Base-by-base conservation (phyloP, 1,140 invertebrate genomes). In the Drosophila sp. region DNA sequence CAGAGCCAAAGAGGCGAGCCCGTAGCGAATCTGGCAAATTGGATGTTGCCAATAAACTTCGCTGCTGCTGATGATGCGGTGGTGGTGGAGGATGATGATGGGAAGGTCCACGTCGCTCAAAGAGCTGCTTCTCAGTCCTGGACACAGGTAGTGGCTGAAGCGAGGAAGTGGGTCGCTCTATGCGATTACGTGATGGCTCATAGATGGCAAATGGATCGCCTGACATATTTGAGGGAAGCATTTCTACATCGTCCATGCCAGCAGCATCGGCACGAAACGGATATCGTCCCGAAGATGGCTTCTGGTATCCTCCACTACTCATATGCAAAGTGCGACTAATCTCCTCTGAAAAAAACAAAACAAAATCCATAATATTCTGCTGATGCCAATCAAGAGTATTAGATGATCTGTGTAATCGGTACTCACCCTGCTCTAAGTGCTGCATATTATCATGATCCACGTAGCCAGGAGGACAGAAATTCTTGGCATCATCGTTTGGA, bases 361-460 rank as follows among this genome's bases (percentile, higher is more conserved):
- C n/a, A 1, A 10, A 2, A 4, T 10, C 7, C 55, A 5, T 47
- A 10, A 11, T 6, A 2, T 23, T 47, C 4, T 1, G 2, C 30
- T 30, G 4, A 30, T 30, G 30, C 30, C 4, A 30, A 38, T 38
- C 35, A 38, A 38, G 11, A 30, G 4, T 4, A 30, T 17, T 17
- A 11, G 1, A 3, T 11, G 35, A 11, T 3, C 2, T 3, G 7
- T 10, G 35, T 11, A n/a, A 10, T 7, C 2, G 44, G 35, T 50
- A 62, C 81, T 79, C 56, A 91, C 91, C 91, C 58, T 92, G 80
- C 47, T 92, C 91, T 6, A 90, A 69, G 5, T 92, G 58, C 56
- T 92, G 80, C 91, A 92, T 92, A 35, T 92, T 90, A 33, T 92
- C 91, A 32, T 92, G 90, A 17, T 92, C 91, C 3, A 92, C 66